Evolutionary conservation across 1,140 invertebrate species (phyloP), one percentile per base, ranked within the genome.

Genomic region (Pseudachorutes palmiensis): DNA sequence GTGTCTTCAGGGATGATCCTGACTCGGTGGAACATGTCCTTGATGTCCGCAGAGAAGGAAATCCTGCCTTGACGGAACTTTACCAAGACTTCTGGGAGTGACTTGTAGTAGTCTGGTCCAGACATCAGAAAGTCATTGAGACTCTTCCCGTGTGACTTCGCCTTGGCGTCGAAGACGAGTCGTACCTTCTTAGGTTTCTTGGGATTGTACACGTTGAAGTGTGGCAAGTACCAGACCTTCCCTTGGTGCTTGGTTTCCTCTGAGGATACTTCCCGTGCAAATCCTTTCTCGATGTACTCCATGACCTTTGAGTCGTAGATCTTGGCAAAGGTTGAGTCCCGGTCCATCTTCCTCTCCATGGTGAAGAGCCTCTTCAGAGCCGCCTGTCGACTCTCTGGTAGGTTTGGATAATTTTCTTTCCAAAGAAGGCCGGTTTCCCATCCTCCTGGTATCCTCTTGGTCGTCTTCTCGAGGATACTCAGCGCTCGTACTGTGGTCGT

Each of bases 171-270:
- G 26, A 62, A 62, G 22, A 62, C 60, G 2, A 67, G 22, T 26
- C 66, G 19, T 14, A 67, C 24, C 33, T 68, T 68, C 24, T 33
- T 33, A 1, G 66, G 62, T 29, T 64, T 64, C 2, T 68, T 64
- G 14, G 45, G 41, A 49, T 36, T 48, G 1, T 24, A 33, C 16
- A 68, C 61, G 0, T 22, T 32, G 36, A 64, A 51, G 45, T 68
- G 66, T 5, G 62, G 62, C 1, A 68, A 24, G 28, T 51, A 64
- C 62, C 62, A 68, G 12, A 22, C 31, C 22, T 29, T 12, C 29
- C 31, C 30, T 30, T 57, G 9, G 5, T 9, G 26, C 26, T 28
- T 60, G 5, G 2, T 30, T 60, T 60, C 58, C 30, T 28, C 58
- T 12, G 30, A 5, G 14, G 58, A 12, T 2, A 60, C 26, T 9